Base-by-base conservation (phyloP, 2,888 invertebrate species). In the Prosopocoilus inquinatus region DNA sequence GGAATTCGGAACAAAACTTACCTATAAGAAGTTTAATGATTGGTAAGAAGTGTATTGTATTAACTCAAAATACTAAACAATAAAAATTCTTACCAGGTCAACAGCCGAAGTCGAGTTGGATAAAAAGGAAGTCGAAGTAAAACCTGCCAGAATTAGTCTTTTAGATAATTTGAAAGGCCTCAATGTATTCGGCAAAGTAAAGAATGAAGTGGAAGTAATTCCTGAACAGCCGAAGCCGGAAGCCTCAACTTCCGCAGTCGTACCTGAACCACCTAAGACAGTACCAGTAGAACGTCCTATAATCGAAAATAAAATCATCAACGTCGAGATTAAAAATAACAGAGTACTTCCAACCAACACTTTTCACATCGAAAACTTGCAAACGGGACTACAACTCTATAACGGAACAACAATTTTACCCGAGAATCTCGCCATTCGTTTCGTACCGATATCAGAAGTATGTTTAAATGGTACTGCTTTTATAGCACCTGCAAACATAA, bases 1-100 rank as follows among this genome's bases (percentile, higher is more conserved):
- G 60, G 96, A 96, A 73, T 85, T 89, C 70, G 96, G 96, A 9
- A 78, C 82, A 35, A 73, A 73, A 38, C 74, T 82, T 44, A 84
- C 84, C 64, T 78, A 80, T 57, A 82, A 84, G 62, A 76, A 78
- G 63, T 84, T 83, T 68, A 81, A 82, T 57, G 73, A 79, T 46
- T 82, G 72, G 71, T 69, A 55, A 47, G 54, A 11, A 32, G 20
- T 20, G 20, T 5, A 28, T 28, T 4, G 2, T 3, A 28, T 5
- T 28, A 3, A 5, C 20, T 2, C 20, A 5, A 28, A 28, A 4
- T 28, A 28, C 20, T 28, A 5, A 28, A 20, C 20, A 20, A 28
- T 28, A 28, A 28, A 12, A 36, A 36, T 33, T 12, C 2, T 13
- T 55, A 50, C 2, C 3, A 55, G 55, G 55, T 28, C 44, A 16